Base-by-base conservation (phyloP, 2,797 vertebrate genomes). In the Rhinophrynus dorsalis region DNA sequence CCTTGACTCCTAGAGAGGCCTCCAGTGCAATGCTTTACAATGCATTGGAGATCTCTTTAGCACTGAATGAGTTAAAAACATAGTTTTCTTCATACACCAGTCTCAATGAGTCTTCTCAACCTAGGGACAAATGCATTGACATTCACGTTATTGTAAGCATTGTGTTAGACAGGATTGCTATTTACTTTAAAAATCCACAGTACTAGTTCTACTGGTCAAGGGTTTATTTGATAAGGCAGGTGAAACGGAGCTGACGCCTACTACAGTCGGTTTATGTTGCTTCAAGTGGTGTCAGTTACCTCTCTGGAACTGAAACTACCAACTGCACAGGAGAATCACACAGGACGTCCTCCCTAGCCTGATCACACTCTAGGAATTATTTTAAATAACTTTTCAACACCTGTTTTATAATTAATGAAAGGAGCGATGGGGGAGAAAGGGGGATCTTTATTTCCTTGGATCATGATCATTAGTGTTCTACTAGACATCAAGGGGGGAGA, bases 231-330 rank as follows among this genome's bases (percentile, higher is more conserved):
- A 89, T 89, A 91, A 89, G 67, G 76, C 71, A 79, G 83, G 84
- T 75, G 79, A 80, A 87, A 87, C 85, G 82, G 86, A 88, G 81
- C 85, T 88, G 90, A 85, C 86, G 82, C 85, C 82, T 45, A 75
- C 33, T 81, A 32, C n/a, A n/a, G n/a, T n/a, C 80, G 75, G 88
- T 88, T 89, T 86, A 33, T 76, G 85, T 92, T 91, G 87, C 91
- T 76, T 75, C 10, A 82, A 80, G 74, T 20, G 75, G 83, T 85
- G 88, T 96, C 92, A 82, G 68, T 86, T 96, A 93, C 91, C 59
- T 76, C 12, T n/a, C 38, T 68, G 62, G 78, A 66, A 54, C 78
- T 82, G 84, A 82, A 84, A 88, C 75, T 82, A 84, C 84, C 83
- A 56, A 78, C 81, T 77, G 27, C 40, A 66, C 23, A 5, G 77